Conservation (phyloP, 2,797 vertebrate species). For the Cyprinella venusta region DNA sequence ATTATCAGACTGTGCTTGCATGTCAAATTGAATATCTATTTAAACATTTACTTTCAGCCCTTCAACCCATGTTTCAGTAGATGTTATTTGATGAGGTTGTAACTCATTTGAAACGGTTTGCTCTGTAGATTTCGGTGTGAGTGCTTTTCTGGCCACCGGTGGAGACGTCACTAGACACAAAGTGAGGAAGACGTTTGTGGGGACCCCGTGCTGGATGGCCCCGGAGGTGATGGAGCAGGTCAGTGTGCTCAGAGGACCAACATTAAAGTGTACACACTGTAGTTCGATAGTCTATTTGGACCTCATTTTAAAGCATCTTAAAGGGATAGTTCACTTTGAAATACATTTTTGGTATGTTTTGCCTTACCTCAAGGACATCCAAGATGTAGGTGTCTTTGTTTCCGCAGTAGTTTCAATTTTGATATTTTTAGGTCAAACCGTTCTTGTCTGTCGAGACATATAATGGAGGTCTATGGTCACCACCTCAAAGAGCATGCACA, state of each 20-base stretch:
- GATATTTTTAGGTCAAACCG: no score
- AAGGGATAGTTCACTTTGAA: no score
- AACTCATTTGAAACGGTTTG: neutral
- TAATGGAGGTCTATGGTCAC: no score
- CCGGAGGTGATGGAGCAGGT: slow-evolving; percentile 99
- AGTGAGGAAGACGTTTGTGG: slow-evolving; percentile 98
- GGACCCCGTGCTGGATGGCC: slow-evolving; percentile 99
- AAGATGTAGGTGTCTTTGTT: no score
- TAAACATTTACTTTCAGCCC: neutral
- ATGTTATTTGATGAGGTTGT: neutral
- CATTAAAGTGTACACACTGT: neutral
- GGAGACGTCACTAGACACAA: slow-evolving; percentile 98
- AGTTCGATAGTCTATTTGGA: no score
- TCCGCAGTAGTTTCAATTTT: no score
- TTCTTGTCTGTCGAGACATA: no score
- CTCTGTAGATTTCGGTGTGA: slow-evolving; percentile 93
- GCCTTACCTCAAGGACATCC: no score
- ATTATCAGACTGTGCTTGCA: neutral
- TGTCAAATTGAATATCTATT: neutral
- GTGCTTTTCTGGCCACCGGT: slow-evolving; percentile 93
- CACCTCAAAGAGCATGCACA: no score
- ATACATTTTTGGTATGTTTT: no score
- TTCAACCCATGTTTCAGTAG: neutral
- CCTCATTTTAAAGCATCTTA: no score
- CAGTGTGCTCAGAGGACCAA: slow-evolving; percentile 52